phyloP scores from a whole-genome alignment of 1,140 invertebrate genomes.

The Drosophila kohkoa region DNA sequence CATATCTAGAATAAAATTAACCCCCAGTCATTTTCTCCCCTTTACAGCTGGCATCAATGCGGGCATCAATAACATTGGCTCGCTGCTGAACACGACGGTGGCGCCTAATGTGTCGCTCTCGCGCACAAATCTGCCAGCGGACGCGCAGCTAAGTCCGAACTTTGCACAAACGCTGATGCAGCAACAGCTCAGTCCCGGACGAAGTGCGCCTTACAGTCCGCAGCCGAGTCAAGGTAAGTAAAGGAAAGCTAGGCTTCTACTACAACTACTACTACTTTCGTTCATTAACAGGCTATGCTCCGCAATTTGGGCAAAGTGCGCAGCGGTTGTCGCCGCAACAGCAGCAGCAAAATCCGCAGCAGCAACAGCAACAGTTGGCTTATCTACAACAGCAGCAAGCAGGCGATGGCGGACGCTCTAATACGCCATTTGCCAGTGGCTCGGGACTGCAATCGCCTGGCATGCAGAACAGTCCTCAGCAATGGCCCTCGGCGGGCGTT shows the following conservation, averaged over 20 bases:
- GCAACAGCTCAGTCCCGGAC: conserved; percentile 82
- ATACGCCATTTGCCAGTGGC: conserved; percentile 63
- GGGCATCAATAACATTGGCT: conserved; percentile 91
- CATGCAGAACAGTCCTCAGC: conserved; percentile 73
- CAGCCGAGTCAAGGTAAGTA: conserved; percentile 79
- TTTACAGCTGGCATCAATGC: conserved; percentile 86
- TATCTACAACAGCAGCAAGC: conserved; percentile 75
- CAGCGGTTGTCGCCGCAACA: conserved; percentile 76
- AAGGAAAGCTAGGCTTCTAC: neutral
- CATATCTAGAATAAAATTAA: neutral
- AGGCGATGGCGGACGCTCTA: conserved; percentile 59
- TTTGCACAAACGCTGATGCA: conserved; percentile 85
- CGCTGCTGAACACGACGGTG: conserved; percentile 91
- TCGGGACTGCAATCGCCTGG: conserved; percentile 75
- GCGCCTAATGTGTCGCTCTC: conserved; percentile 92
- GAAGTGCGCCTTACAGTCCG: conserved; percentile 79
- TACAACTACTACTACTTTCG: neutral
- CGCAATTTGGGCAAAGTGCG: conserved; percentile 72
- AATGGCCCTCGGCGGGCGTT: conserved; percentile 48
- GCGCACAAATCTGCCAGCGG: conserved; percentile 89
- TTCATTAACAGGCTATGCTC: conserved; percentile 62
- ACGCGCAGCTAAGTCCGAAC: conserved; percentile 90
- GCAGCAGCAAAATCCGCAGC: conserved; percentile 69
- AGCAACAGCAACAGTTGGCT: conserved; percentile 72
- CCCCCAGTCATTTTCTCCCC: neutral